Conservation (phyloP, 92 coral and sea anemone species). For the Hydrozoanthus gracilis region DNA sequence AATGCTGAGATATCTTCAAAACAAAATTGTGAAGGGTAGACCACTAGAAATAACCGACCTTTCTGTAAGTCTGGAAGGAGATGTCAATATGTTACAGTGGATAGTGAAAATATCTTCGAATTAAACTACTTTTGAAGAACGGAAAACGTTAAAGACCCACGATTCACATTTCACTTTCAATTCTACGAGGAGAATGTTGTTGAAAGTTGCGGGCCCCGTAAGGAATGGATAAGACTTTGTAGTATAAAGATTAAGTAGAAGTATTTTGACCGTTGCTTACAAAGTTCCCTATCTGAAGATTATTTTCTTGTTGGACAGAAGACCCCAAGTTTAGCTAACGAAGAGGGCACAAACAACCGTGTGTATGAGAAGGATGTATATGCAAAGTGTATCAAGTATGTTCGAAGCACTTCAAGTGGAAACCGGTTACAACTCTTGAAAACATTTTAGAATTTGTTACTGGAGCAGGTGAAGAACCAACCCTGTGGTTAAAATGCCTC, state of each 20-base stretch:
- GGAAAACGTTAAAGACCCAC: conserved; percentile 26
- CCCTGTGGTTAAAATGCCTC: conserved; percentile 32
- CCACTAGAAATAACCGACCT: conserved; percentile 64
- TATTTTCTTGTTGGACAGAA: background rate
- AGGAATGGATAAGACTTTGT: conserved; percentile 60
- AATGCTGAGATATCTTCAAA: conserved; percentile 68
- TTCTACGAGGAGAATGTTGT: conserved; percentile 64
- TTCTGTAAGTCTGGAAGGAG: conserved; percentile 53
- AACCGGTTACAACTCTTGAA: conserved; percentile 45
- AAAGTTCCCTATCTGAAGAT: background rate
- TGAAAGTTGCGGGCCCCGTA: conserved; percentile 60
- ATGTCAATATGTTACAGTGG: conserved; percentile 72
- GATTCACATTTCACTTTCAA: conserved; percentile 64
- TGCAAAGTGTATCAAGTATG: conserved; percentile 30
- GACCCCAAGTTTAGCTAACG: no score
- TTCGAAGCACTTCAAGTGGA: conserved; percentile 13
- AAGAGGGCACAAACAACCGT: conserved; percentile 37
- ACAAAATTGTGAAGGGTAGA: conserved; percentile 65
- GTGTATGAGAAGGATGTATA: conserved; percentile 48
- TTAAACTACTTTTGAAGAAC: conserved; percentile 62
- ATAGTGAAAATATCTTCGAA: conserved; percentile 65
- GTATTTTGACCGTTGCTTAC: background rate
- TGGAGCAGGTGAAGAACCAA: conserved; percentile 36
- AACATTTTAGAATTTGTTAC: conserved; percentile 43
- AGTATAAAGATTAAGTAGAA: conserved; percentile 32